Base-by-base conservation (phyloP, 2,797 vertebrate species). In the Apogon talboti region DNA sequence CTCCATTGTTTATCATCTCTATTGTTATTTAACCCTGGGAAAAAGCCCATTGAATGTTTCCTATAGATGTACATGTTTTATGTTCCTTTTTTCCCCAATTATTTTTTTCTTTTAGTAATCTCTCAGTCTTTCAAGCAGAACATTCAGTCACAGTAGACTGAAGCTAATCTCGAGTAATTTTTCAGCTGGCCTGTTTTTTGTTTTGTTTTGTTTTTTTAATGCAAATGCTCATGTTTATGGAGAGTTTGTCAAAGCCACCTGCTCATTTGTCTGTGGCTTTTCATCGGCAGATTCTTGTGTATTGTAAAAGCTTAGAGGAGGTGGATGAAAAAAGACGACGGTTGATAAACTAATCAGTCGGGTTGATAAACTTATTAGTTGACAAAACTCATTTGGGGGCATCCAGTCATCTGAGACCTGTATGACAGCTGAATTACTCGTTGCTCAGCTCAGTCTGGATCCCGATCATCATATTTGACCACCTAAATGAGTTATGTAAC, bases 401-500 rank as follows among this genome's bases (percentile, higher is more conserved):
- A 13, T 8, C 15, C 6, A 12, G 5, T 45, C 42, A 35, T 10
- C 6, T 35, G 53, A 43, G 11, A 42, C 38, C n/a, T 55, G 6
- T 11, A 16, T 11, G 54, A 30, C 41, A 57, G 54, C 41, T 40
- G 40, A 49, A 10, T 13, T 48, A 5, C 54, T 35, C 16, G 18
- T 66, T 6, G 16, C 1, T 60, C 14, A 38, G 54, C 59, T 58
- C 6, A 13, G n/a, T n/a, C n/a, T 21, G 14, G 41, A 21, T 38
- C 18, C 10, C 10, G 64, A 58, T 76, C 57, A 24, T 58, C 38
- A n/a, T 16, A 28, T 66, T 59, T 59, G 16, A 18, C 30, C 46
- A 3, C 38, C 11, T 51, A 12, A 4, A 30, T 30, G 28, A 42
- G 33, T 91, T 88, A 87, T 75, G 51, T 82, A 86, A 91, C 9